Percentiles rank a stretch among this genome's conserved stretches.
phyloP scores from a whole-genome alignment of 1,140 invertebrate genomes.

The Octopus bimaculoides region DNA sequence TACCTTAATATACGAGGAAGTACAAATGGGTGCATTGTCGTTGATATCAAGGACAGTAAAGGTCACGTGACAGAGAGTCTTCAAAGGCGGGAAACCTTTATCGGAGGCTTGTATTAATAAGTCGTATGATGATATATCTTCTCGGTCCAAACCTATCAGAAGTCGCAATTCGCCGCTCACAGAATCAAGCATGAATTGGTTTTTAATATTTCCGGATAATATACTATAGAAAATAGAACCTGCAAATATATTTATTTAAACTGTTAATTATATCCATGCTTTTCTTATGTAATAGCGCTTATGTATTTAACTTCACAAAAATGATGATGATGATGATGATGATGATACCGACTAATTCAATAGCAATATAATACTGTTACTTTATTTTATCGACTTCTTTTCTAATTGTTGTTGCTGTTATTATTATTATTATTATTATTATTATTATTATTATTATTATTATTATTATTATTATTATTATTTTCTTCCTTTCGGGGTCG shows the following conservation, averaged over 20 bases:
- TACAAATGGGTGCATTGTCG: constrained; percentile 35
- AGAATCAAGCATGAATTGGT: constrained; percentile 72
- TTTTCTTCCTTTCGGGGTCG: too few species aligned
- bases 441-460: too few species aligned
- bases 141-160: background rate
- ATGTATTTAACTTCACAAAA: too few species aligned
- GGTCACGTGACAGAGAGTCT: constrained; percentile 24
- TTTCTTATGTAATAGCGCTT: too few species aligned
- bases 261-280: too few species aligned
- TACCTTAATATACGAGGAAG: constrained; percentile 22
- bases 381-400: too few species aligned
- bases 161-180: constrained; percentile 76
- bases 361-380: too few species aligned
- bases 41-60: constrained; percentile 35
- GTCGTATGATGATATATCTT: constrained; percentile 19
- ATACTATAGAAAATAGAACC: constrained; percentile 75
- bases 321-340: too few species aligned
- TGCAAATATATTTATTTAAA: constrained; percentile 63
- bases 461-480: too few species aligned
- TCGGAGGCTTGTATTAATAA: constrained; percentile 32
- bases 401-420: too few species aligned
- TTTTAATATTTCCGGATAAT: constrained; percentile 56
- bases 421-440: too few species aligned
- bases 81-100: constrained; percentile 27
- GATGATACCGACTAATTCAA: too few species aligned